phyloP scores from a whole-genome alignment of 2,797 vertebrate species.

The Oreochromis mossambicus region DNA sequence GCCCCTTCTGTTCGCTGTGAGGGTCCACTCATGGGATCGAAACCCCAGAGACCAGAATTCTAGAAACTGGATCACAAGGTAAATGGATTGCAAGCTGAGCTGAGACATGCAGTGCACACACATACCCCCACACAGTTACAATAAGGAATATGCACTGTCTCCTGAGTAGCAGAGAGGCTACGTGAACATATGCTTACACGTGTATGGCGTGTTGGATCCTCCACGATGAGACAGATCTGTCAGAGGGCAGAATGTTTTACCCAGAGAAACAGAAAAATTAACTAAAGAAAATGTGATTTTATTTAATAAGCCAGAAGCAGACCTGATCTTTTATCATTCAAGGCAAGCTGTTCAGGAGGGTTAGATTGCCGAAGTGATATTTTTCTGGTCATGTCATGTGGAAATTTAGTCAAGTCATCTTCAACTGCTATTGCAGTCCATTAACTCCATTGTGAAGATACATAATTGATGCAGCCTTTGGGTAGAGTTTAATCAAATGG shows the following conservation, averaged over 20 bases:
- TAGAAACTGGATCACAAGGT: conserved; percentile 43
- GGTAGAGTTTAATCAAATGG: conserved; percentile 76
- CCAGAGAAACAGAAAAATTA: conserved; percentile 29
- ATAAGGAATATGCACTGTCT: not conserved
- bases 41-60: conserved; percentile 46
- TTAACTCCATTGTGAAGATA: conserved; percentile 77
- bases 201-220: not conserved
- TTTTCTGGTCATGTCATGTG: conserved; percentile 66
- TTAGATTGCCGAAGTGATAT: conserved; percentile 54
- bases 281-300: conserved; percentile 41
- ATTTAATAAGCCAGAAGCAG: conserved; percentile 28
- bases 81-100: conserved; percentile 42
- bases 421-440: conserved; percentile 72
- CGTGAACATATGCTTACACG: not conserved
- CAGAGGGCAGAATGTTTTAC: conserved; percentile 6
- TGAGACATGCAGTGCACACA: conserved; percentile 1
- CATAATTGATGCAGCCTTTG: conserved; percentile 78
- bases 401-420: conserved; percentile 75
- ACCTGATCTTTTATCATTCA: conserved; percentile 37
- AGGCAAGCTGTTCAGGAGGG: conserved; percentile 45
- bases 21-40: conserved; percentile 57
- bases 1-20: conserved; percentile 67
- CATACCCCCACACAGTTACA: not conserved
- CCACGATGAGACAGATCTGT: not conserved
- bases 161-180: not conserved